Evolutionary conservation across 2,888 invertebrate genomes (phyloP).

Genomic region (Pachydiplax longipennis): DNA sequence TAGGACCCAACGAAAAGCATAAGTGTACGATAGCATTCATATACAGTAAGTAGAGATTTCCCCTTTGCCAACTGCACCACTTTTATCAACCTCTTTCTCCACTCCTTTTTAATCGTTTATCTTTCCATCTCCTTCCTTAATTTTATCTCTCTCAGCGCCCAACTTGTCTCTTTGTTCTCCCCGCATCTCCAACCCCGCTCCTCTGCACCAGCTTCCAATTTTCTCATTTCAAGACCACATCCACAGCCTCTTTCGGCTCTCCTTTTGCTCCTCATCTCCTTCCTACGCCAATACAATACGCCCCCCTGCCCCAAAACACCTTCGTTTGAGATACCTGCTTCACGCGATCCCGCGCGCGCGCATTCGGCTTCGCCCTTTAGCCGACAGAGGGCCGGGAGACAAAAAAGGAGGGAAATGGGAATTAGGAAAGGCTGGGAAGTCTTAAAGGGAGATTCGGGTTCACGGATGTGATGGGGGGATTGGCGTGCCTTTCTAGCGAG

Average conservation of each 20-base stretch:
- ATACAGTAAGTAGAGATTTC: too few species aligned
- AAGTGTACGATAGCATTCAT: too few species aligned
- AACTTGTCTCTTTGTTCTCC: too few species aligned
- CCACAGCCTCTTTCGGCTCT: not conserved
- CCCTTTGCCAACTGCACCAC: too few species aligned
- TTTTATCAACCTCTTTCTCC: too few species aligned
- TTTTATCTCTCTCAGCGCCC: too few species aligned
- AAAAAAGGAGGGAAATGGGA: conserved; percentile 5
- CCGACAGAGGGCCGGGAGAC: not conserved
- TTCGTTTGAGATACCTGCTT: not conserved
- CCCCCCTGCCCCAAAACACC: not conserved
- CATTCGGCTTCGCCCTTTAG: not conserved
- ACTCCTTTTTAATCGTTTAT: too few species aligned
- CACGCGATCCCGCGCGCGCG: not conserved
- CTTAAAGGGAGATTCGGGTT: not conserved
- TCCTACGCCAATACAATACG: not conserved
- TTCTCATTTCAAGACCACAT: conserved; percentile 38
- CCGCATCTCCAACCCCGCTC: not conserved
- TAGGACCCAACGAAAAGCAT: too few species aligned
- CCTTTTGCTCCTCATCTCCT: not conserved
- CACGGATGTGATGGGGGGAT: not conserved
- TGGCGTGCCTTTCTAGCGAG: not conserved
- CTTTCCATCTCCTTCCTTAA: too few species aligned
- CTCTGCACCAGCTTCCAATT: conserved; percentile 28
- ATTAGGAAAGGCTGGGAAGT: not conserved